Evolutionary conservation across 1,140 invertebrate genomes (phyloP).

Genomic region (Mamestra configurata): DNA sequence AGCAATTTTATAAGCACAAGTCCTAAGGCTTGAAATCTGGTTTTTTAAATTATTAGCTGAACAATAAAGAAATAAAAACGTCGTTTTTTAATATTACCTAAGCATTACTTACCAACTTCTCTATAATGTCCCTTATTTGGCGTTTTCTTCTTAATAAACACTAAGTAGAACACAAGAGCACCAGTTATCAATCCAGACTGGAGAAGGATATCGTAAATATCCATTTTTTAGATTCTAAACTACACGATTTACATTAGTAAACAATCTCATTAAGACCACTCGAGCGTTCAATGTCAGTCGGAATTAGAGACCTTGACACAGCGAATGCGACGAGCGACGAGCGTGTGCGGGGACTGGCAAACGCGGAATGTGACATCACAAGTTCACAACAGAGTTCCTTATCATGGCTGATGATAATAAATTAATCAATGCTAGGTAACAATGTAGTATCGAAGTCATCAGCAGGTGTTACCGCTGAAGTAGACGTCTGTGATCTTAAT

Average conservation of each 20-base stretch:
- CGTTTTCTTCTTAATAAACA: constrained; percentile 65
- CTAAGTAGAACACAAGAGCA: constrained; percentile 68
- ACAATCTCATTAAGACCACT: constrained; percentile 1
- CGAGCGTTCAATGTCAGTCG: constrained; percentile 19
- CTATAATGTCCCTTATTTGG: constrained; percentile 59
- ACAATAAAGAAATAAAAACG: too few relatives aligned
- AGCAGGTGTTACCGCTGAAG: not conserved
- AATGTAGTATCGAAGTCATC: not conserved
- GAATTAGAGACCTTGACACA: not conserved
- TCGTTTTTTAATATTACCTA: too few relatives aligned
- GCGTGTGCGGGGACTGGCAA: not conserved
- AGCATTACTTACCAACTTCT: constrained; percentile 66
- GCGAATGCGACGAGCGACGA: not conserved
- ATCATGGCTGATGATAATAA: not conserved
- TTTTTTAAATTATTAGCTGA: too few relatives aligned
- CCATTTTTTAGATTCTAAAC: constrained; percentile 52
- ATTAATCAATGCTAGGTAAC: constrained; percentile 3
- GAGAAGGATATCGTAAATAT: constrained; percentile 69
- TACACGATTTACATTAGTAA: constrained; percentile 5
- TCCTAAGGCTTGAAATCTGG: too few relatives aligned
- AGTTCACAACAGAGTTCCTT: not conserved
- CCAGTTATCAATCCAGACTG: constrained; percentile 66
- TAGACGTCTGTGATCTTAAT: not conserved
- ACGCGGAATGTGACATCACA: not conserved
- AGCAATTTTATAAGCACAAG: too few relatives aligned